Evolutionary conservation across 2,888 invertebrate species (phyloP).

Genomic region (Rhogogaster chlorosoma): DNA sequence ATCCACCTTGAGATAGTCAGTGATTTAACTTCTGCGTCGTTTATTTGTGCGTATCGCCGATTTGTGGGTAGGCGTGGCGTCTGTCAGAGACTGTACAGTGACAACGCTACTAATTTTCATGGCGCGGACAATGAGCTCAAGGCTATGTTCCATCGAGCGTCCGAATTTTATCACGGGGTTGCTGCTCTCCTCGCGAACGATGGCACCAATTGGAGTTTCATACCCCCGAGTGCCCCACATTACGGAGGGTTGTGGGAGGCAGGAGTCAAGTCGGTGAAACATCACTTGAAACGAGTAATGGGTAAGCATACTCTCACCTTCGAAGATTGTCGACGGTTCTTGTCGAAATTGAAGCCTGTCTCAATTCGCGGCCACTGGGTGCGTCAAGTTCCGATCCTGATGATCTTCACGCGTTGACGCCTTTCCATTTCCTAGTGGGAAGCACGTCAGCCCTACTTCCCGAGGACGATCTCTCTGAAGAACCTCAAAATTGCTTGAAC

Average conservation of each 20-base stretch:
- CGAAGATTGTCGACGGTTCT: background rate
- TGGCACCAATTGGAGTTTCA: slow-evolving; percentile 13
- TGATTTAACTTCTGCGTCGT: too few relatives aligned
- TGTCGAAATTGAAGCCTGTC: background rate
- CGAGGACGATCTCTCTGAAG: background rate
- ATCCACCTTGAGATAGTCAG: too few relatives aligned
- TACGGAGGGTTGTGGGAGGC: slow-evolving; percentile 10
- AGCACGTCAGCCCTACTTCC: slow-evolving; percentile 46
- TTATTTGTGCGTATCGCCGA: too few relatives aligned
- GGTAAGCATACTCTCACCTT: slow-evolving; percentile 8
- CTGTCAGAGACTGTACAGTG: background rate
- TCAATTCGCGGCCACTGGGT: slow-evolving; percentile 4
- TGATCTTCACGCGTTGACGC: slow-evolving; percentile 55
- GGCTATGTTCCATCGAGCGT: background rate
- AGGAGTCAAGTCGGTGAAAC: slow-evolving; percentile 6
- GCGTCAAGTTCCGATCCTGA: slow-evolving; percentile 53
- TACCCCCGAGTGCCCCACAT: slow-evolving; percentile 7
- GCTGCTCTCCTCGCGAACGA: slow-evolving; percentile 7
- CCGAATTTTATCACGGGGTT: slow-evolving; percentile 1
- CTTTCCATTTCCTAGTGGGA: slow-evolving; percentile 63
- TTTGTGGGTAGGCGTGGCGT: background rate
- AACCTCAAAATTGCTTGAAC: background rate
- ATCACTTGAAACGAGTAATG: slow-evolving; percentile 1
- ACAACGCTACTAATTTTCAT: background rate
- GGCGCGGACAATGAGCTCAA: slow-evolving; percentile 1